Evolutionary conservation across 2,888 invertebrate species (phyloP).

Genomic region (Idaea biselata): DNA sequence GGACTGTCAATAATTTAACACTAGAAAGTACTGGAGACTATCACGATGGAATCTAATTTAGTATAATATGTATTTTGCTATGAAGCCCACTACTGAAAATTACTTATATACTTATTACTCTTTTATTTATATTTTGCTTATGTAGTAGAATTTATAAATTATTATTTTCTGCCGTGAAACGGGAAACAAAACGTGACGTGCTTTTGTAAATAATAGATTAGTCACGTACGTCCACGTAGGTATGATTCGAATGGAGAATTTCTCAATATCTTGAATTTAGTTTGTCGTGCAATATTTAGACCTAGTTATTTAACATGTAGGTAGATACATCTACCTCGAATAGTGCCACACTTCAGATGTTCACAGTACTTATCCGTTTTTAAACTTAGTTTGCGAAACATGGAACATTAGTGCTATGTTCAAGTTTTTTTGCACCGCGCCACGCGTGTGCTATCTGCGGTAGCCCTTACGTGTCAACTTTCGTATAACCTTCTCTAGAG

Average conservation of each 20-base stretch:
- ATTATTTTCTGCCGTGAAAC: neutral
- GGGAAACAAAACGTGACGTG: neutral
- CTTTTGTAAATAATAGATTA: slow-evolving; percentile 6
- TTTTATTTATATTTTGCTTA: neutral
- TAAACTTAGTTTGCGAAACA: too few relatives aligned
- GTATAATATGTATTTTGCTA: neutral
- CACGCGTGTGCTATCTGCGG: too few relatives aligned
- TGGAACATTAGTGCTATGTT: too few relatives aligned
- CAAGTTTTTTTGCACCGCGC: too few relatives aligned
- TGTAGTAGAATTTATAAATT: neutral
- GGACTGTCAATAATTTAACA: too few relatives aligned
- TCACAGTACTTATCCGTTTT: too few relatives aligned
- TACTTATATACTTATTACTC: neutral
- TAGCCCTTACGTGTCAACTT: too few relatives aligned
- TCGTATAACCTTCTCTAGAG: too few relatives aligned
- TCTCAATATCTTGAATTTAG: slow-evolving; percentile 3
- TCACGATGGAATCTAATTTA: neutral
- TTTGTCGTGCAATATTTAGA: slow-evolving; percentile 14
- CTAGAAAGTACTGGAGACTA: neutral
- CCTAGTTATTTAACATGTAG: neutral
- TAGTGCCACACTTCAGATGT: neutral
- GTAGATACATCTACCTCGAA: neutral
- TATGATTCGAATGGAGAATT: neutral
- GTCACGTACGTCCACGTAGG: neutral
- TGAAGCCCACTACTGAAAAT: neutral